A percentile compares a stretch with the other conserved stretches of the same genome.
Conservation (phyloP, 1,140 invertebrate species). For the Dryas iulia region DNA sequence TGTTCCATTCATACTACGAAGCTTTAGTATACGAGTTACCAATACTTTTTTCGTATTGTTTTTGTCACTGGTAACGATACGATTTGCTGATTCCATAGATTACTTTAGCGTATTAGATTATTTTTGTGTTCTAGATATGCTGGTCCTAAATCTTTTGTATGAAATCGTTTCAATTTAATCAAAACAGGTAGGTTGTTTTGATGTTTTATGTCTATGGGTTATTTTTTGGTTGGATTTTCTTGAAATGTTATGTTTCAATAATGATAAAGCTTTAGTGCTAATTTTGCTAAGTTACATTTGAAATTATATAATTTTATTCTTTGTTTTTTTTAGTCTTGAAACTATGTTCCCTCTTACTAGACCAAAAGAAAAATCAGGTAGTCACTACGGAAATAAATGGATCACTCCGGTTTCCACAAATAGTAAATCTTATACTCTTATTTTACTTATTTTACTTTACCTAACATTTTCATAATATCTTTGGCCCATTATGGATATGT, state of each 20-base stretch:
- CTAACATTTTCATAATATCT: no score
- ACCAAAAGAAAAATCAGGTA: no score
- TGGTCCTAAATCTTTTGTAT: background rate
- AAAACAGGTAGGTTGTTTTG: background rate
- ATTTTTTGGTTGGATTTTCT: background rate
- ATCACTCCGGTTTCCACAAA: no score
- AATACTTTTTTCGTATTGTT: background rate
- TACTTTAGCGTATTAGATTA: background rate
- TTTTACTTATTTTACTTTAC: no score
- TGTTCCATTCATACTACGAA: background rate
- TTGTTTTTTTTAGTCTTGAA: no score
- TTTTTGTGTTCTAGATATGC: background rate
- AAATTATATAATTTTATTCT: no score
- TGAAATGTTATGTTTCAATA: background rate
- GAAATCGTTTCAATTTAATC: background rate
- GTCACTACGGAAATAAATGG: no score
- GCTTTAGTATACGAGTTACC: background rate
- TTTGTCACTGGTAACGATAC: background rate
- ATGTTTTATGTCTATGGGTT: background rate
- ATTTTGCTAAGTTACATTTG: background rate
- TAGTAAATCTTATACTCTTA: no score
- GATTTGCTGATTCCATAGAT: background rate
- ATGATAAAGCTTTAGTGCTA: background rate
- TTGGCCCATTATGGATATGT: no score
- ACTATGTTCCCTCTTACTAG: no score